A percentile compares a stretch with the other conserved stretches of the same genome.
phyloP scores from a whole-genome alignment of 1,140 invertebrate species.

The Diuraphis noxia region DNA sequence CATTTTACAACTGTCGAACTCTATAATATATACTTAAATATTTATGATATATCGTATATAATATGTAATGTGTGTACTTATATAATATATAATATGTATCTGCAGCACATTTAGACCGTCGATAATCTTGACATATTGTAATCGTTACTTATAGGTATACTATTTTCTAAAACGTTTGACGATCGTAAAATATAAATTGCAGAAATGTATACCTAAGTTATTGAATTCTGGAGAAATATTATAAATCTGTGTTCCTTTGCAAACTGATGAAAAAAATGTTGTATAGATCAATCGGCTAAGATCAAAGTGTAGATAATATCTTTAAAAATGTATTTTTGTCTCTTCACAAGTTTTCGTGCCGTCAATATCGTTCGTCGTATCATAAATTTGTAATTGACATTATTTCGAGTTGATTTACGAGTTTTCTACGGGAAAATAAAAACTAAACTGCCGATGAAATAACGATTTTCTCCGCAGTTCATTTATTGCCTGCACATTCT shows the following conservation, averaged over 20 bases:
- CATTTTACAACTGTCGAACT: neutral
- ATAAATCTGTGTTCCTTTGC: neutral
- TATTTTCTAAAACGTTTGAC: neutral
- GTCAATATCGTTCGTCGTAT: neutral
- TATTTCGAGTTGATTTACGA: neutral
- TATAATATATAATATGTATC: neutral
- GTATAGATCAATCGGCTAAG: no score
- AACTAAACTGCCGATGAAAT: neutral
- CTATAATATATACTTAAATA: neutral
- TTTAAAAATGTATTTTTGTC: neutral
- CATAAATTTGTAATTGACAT: neutral
- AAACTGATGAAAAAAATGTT: neutral
- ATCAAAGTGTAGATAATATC: no score
- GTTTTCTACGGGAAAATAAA: neutral
- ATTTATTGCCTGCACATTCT: neutral
- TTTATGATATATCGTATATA: no score
- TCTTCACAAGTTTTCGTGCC: neutral
- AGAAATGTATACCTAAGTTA: neutral
- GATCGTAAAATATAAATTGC: neutral
- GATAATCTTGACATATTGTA: neutral
- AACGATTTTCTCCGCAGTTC: neutral
- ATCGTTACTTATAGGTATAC: neutral
- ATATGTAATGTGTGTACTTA: no score
- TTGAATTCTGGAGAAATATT: neutral
- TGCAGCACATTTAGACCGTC: neutral